Base-by-base conservation (phyloP, 2,797 vertebrate genomes). In the Alauda arvensis region DNA sequence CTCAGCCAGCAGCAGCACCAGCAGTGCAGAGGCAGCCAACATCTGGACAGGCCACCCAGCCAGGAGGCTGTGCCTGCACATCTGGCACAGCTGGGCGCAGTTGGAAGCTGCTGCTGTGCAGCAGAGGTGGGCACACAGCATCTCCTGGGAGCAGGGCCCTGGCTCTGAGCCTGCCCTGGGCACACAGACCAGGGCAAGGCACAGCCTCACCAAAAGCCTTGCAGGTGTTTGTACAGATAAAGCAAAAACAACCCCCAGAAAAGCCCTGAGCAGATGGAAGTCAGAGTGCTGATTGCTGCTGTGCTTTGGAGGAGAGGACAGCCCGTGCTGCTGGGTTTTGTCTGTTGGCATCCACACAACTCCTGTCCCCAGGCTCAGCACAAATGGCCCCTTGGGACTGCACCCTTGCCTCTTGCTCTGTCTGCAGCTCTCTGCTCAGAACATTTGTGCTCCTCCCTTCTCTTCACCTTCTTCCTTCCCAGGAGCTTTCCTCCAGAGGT, bases 71-170 rank as follows among this genome's bases (percentile, higher is more conserved):
- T 16, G 24, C 39, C 45, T 33, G 20, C 66, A 63, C n/a, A 17
- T 42, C 59, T 60, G 63, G 43, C 40, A 68, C 8, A 56, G 55
- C 63, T 61, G 48, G 29, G 31, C 55, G 49, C 59, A 52, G 53
- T 12, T 15, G 12, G 49, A 4, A 21, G 45, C 29, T 55, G 26
- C 49, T 63, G 25, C 62, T 28, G 13, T 2, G 17, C 20, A 43
- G 53, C 59, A 57, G 67, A 45, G 67, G 19, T 0, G 4, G 24
- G 33, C 0, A 3, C 18, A 31, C 42, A 62, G 37, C 18, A 10
- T 12, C 34, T 52, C 4, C 26, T 49, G 59, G 39, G 53, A 39
- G 20, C 0, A 0, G 19, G 43, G 16, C 34, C 19, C 4, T 18
- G 29, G 18, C 12, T 20, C 29, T 16, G 29, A 72, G 37, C 21